Conservation (phyloP, 2,113 vertebrate species). For the Xenopus laevis region DNA sequence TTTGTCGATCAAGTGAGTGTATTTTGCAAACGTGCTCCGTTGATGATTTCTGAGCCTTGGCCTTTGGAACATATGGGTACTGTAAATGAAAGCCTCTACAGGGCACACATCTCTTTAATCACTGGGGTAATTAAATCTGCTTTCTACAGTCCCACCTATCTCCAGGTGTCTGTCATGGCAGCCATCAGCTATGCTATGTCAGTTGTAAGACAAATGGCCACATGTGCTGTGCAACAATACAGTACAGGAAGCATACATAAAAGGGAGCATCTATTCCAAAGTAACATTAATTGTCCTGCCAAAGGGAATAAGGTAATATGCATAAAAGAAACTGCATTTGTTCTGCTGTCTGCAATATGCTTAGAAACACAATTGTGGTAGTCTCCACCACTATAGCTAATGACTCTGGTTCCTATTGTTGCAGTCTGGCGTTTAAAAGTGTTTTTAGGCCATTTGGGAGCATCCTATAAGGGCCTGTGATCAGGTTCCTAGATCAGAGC, state of each 20-base stretch:
- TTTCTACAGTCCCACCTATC: conserved; percentile 1
- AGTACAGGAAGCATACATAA: conserved; percentile 25
- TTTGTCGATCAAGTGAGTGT: background rate
- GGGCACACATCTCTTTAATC: background rate
- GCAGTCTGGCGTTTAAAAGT: no score
- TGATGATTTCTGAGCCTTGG: no score
- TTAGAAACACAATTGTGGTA: conserved; percentile 19
- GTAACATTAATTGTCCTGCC: conserved; percentile 35
- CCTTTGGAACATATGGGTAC: no score
- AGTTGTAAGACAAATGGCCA: conserved; percentile 40
- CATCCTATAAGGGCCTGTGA: no score
- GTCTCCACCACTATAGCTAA: conserved; percentile 5
- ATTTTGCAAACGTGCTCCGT: no score
- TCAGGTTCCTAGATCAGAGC: no score
- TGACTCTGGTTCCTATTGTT: background rate
- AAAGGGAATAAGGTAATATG: conserved; percentile 24
- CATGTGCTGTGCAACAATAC: conserved; percentile 20
- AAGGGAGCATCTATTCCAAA: conserved; percentile 14
- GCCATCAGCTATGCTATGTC: conserved; percentile 32
- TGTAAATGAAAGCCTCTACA: background rate
- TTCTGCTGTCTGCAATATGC: conserved; percentile 13
- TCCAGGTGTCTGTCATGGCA: conserved; percentile 24
- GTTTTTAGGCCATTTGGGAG: no score
- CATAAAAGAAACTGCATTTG: conserved; percentile 25
- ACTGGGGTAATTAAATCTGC: conserved; percentile 18